Conservation (phyloP, 2,797 vertebrate genomes). For the Neosilurus hyrtlii region DNA sequence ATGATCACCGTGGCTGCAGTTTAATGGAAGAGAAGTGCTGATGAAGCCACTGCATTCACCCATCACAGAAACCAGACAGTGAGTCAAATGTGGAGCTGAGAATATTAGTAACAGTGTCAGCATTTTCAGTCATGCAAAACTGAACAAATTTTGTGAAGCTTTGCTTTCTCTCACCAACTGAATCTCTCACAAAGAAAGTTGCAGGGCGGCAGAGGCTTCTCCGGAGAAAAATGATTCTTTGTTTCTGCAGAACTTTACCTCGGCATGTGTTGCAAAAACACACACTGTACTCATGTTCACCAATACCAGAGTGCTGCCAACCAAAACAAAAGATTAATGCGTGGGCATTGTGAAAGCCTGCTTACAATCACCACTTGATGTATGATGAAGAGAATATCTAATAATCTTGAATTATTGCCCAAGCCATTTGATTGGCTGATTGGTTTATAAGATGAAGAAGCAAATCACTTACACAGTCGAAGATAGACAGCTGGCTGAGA, state of each 20-base stretch:
- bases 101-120: conserved; percentile 36
- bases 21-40: conserved; percentile 1
- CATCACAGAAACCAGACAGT: conserved; percentile 8
- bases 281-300: neutral
- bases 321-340: no score
- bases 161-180: neutral
- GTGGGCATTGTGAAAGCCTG: no score
- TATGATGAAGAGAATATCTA: no score
- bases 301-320: neutral
- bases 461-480: no score
- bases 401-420: no score
- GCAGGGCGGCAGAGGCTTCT: conserved; percentile 1
- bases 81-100: conserved; percentile 26
- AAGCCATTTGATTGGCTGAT: no score
- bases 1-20: neutral
- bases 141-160: conserved; percentile 21
- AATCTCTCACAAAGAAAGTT: neutral
- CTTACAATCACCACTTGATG: no score
- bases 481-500: no score
- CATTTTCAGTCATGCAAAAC: conserved; percentile 11
- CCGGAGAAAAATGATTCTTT: no score
- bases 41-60: conserved; percentile 10
- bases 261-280: neutral
- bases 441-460: no score
- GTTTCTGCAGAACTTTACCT: neutral